phyloP scores from a whole-genome alignment of 2,888 invertebrate species.

The Amblyjoppa fuscipennis region DNA sequence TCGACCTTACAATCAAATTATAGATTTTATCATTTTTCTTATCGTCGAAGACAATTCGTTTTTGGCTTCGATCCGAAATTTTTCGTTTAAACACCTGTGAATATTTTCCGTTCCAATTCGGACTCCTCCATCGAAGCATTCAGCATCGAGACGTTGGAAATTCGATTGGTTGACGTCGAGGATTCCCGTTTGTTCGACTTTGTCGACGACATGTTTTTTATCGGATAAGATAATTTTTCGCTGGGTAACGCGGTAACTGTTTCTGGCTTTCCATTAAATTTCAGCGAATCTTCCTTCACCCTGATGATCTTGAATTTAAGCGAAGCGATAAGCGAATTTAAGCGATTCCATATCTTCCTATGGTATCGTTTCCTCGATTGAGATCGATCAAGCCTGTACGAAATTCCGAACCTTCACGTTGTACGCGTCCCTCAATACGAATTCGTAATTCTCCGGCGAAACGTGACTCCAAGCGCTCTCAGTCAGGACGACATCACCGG shows the following conservation, averaged over 20 bases:
- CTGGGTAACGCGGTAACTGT: not conserved
- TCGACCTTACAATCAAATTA: slow-evolving; percentile 77
- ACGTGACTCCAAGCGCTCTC: slow-evolving; percentile 87
- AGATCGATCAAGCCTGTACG: not conserved
- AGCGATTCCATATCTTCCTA: too few species aligned
- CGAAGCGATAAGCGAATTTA: not conserved
- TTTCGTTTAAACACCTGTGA: slow-evolving; percentile 16
- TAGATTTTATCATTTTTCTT: not conserved
- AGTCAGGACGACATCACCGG: slow-evolving; percentile 87
- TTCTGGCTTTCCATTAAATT: slow-evolving; percentile 6
- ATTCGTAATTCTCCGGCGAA: slow-evolving; percentile 86
- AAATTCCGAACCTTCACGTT: slow-evolving; percentile 84
- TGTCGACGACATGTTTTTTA: not conserved
- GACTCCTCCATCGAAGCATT: slow-evolving; percentile 5
- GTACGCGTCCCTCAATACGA: slow-evolving; percentile 79
- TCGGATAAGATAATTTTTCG: not conserved
- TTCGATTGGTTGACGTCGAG: not conserved
- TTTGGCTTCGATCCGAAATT: not conserved
- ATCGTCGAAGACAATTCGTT: not conserved
- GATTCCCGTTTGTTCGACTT: slow-evolving; percentile 1
- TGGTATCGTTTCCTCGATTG: not conserved
- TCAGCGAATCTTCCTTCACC: not conserved
- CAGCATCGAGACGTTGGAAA: not conserved
- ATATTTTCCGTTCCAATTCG: slow-evolving; percentile 34
- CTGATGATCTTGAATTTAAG: slow-evolving; percentile 14